phyloP scores from a whole-genome alignment of 1,140 invertebrate species.

The Ceratosolen fusciceps region DNA sequence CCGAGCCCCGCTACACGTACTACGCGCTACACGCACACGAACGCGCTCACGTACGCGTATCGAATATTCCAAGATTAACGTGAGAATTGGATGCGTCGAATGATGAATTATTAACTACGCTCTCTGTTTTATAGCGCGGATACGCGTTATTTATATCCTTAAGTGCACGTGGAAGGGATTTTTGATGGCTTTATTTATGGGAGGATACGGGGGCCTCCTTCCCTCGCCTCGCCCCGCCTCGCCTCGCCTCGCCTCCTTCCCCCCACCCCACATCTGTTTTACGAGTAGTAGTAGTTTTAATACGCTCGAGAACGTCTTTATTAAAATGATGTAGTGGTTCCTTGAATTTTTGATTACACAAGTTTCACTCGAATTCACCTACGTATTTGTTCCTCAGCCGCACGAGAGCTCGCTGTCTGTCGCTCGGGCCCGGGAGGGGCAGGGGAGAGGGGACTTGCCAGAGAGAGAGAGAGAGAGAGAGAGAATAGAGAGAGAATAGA shows the following conservation, averaged over 20 bases:
- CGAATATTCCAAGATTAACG: constrained; percentile 42
- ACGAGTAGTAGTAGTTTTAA: constrained; percentile 35
- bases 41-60: neutral
- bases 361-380: neutral
- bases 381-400: neutral
- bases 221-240: neutral
- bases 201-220: constrained; percentile 15
- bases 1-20: neutral
- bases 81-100: constrained; percentile 51
- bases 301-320: constrained; percentile 40
- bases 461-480: too few species aligned
- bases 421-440: too few species aligned
- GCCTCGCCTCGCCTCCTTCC: neutral
- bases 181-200: constrained; percentile 50
- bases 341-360: constrained; percentile 16
- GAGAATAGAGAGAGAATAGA: too few species aligned
- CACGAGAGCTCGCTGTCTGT: too few species aligned
- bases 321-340: constrained; percentile 36
- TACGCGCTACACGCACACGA: neutral
- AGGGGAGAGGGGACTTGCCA: too few species aligned
- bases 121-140: constrained; percentile 48
- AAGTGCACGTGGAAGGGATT: constrained; percentile 42
- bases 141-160: constrained; percentile 47
- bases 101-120: constrained; percentile 45
- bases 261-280: neutral